Base-by-base conservation (phyloP, 2,797 vertebrate species). In the Fistularia commersonii region DNA sequence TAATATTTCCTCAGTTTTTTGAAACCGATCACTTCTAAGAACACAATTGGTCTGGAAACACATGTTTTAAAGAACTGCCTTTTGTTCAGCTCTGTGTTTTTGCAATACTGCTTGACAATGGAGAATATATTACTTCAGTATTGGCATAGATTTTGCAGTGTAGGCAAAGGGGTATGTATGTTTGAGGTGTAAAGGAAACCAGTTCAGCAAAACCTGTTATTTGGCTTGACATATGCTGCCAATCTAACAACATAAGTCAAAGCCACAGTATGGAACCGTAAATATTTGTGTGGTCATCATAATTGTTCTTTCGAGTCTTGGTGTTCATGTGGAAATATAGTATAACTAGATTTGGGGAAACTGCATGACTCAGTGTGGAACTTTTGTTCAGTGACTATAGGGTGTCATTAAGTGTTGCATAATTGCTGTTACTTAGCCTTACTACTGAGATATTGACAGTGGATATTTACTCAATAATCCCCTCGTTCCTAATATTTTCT, bases 241-340 rank as follows among this genome's bases (percentile, higher is more conserved):
- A 41, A 38, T 56, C 36, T 8, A 57, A 63, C 44, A 45, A 13
- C 41, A 53, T 1, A 54, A 61, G 67, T 65, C 31, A 6, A 32
- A 44, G 39, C 56, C 35, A 34, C 8, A 54, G 69, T 52, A 47
- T 52, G n/a, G 9, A 59, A 60, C 33, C 33, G 34, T 68, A 60
- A 77, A 66, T 73, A 72, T 72, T 52, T 70, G 37, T 13, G 13
- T 10, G 33, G 36, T 69, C 48, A 52, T 39, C n/a, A 48, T 61
- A 59, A 64, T 54, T 68, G 8, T 3, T 55, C 59, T 32, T 62
- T 33, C 74, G 14, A 23, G 38, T n/a, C 57, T 69, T 60, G 57
- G 48, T 36, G 23, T 12, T 46, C 39, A 31, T 41, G 7, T 42
- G 32, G 14, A 61, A 41, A n/a, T 6, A 10, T n/a, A n/a, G 31